Evolutionary conservation across 2,888 invertebrate species (phyloP), one percentile per base, ranked within the genome.

Genomic region (Megastigmus dorsalis): DNA sequence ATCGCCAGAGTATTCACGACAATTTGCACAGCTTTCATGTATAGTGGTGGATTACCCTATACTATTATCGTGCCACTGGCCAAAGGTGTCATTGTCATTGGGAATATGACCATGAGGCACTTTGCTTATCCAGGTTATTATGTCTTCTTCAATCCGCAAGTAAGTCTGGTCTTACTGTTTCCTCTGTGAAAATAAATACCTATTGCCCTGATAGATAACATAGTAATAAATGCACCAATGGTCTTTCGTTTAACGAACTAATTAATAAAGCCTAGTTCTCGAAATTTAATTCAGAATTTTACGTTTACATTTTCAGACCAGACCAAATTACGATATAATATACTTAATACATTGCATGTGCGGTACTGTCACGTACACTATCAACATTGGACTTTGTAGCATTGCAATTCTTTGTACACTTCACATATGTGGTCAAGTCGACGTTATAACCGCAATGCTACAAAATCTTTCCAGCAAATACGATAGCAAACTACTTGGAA

Each of bases 351-450:
- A 85, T 4, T 78, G 77, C 60, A 54, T 80, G 3, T 77, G 78
- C 18, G 82, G 81, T 4, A 77, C 79, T 26, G 65, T 84, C 1
- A 79, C 77, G 45, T 79, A 79, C 55, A 78, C 81, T 3, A 65
- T 81, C n/a, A 79, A 81, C 0, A 55, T 66, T 0, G 79, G 76
- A 1, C 69, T 79, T 3, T 82, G 80, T 43, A 79, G 81, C 3
- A 36, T 84, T 2, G 80, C 79, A 0, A 80, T 82, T 1, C 59
- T 81, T 0, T 74, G 80, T 28, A 77, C 80, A 1, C 74, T 83
- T 67, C 84, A 84, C 28, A 78, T 79, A 6, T 84, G 83, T 28
- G 82, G 82, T 13, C 82, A 78, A 55, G 30, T 7, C 18, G 54
- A 30, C 3, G 20, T 75, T 6, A 62, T 18, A 1, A 6, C 28